phyloP scores from a whole-genome alignment of 2,797 vertebrate genomes.

The Diplodus puntazzo region DNA sequence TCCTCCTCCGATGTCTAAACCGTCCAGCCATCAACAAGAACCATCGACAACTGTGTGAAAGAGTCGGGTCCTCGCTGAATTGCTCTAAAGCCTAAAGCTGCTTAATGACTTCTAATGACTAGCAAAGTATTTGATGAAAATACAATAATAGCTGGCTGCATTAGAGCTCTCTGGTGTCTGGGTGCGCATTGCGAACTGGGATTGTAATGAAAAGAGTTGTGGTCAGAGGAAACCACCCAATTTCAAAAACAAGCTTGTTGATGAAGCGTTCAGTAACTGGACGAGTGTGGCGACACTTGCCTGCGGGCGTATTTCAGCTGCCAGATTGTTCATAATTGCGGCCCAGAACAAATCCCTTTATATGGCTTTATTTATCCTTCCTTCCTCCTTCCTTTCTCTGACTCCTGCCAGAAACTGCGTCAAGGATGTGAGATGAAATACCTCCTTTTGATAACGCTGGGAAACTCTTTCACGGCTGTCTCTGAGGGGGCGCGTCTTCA shows the following conservation, averaged over 20 bases:
- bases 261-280: conserved; percentile 31
- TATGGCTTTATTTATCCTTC: conserved; percentile 14
- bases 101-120: conserved; percentile 58
- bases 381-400: conserved; percentile 20
- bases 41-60: background rate
- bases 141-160: conserved; percentile 37
- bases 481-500: conserved; percentile 16
- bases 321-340: conserved; percentile 12
- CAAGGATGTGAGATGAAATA: conserved; percentile 35
- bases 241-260: conserved; percentile 20
- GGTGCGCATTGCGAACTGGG: conserved; percentile 21
- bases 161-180: conserved; percentile 20
- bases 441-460: conserved; percentile 14
- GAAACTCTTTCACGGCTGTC: conserved; percentile 16
- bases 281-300: conserved; percentile 14
- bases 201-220: conserved; percentile 42
- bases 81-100: conserved; percentile 49
- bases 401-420: conserved; percentile 26
- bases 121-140: conserved; percentile 45
- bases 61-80: conserved; percentile 25
- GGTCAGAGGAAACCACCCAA: conserved; percentile 32
- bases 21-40: background rate
- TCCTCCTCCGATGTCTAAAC: background rate
- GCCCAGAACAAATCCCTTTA: conserved; percentile 19
- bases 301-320: conserved; percentile 1